Conservation (phyloP, 2,797 vertebrate species). For the Mycteria americana region DNA sequence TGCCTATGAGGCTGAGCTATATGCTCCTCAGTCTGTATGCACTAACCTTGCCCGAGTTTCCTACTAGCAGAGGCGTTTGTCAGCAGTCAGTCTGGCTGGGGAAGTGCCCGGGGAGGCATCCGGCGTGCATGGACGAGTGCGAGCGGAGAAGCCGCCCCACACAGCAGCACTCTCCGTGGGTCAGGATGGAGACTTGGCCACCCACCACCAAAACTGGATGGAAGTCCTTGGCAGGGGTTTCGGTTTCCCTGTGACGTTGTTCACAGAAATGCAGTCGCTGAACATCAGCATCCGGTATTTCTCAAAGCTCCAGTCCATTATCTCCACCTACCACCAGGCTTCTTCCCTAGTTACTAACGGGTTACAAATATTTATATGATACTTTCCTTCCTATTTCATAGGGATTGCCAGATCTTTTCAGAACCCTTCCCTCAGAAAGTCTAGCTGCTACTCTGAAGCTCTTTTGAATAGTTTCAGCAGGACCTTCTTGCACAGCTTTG, state of each 20-base stretch:
- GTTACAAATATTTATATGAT: not conserved
- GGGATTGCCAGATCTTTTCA: not conserved
- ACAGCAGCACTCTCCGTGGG: accelerated
- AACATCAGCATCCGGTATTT: not conserved
- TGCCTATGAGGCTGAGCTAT: accelerated
- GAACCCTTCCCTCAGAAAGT: not conserved
- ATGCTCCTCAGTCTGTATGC: not conserved
- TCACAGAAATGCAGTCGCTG: not conserved
- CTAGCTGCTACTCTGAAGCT: not conserved
- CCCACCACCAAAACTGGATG: not conserved
- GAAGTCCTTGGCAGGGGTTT: not conserved
- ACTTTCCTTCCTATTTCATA: not conserved
- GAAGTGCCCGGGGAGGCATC: not conserved
- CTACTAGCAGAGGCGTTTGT: not conserved
- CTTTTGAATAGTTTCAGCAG: not conserved
- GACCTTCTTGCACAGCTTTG: not conserved
- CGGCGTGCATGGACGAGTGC: accelerated
- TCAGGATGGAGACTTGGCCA: not conserved
- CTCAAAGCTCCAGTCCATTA: not conserved
- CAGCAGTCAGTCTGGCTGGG: not conserved
- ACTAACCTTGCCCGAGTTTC: not conserved
- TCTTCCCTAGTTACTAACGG: not conserved
- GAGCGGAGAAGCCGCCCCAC: not conserved
- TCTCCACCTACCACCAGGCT: not conserved
- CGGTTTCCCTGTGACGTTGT: not conserved